phyloP scores from a whole-genome alignment of 2,113 vertebrate genomes.

The Corvus moneduloides region DNA sequence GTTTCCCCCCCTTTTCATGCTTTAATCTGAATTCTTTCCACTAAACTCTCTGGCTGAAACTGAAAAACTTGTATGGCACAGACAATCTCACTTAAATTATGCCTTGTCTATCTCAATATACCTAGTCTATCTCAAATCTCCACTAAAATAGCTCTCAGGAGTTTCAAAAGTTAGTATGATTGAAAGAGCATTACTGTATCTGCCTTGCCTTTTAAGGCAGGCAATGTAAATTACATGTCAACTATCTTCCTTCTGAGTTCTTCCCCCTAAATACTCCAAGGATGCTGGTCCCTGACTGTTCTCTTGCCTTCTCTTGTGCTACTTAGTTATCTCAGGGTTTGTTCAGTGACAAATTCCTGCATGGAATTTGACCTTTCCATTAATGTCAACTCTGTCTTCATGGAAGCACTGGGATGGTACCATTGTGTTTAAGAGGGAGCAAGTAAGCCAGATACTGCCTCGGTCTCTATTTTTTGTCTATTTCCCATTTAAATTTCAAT shows the following conservation, averaged over 20 bases:
- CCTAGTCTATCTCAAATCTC: neutral
- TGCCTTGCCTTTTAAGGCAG: neutral
- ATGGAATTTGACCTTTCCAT: neutral
- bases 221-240: neutral
- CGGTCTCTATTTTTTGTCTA: neutral
- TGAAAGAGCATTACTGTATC: neutral
- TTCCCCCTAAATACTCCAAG: neutral
- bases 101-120: neutral
- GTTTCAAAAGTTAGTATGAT: conserved; percentile 4
- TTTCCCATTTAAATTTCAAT: neutral
- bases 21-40: conserved; percentile 23
- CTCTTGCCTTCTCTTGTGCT: neutral
- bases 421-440: neutral
- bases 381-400: neutral
- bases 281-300: neutral
- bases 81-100: conserved; percentile 10
- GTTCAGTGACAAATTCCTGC: neutral
- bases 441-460: neutral
- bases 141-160: neutral
- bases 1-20: neutral
- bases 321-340: neutral
- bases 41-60: conserved; percentile 1
- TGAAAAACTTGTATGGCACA: neutral
- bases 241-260: conserved; percentile 8
- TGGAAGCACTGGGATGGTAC: neutral